Percentiles rank a stretch among this genome's conserved stretches.
Conservation (phyloP, 2,797 vertebrate genomes). For the Melanotaenia pygmaea region DNA sequence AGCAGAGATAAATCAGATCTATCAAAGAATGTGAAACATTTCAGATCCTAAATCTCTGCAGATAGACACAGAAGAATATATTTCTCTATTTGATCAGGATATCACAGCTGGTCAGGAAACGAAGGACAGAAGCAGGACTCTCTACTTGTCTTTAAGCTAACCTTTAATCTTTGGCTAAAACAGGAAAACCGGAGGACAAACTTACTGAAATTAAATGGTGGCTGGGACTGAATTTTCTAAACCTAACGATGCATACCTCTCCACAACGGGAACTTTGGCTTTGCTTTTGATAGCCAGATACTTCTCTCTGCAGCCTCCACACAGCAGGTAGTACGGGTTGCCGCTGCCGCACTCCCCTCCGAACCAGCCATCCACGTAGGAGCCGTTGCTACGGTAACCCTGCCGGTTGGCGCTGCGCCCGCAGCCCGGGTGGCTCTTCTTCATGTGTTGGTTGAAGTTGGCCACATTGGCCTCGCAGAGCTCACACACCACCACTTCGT, state of each 20-base stretch:
- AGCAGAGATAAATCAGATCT: too few species aligned
- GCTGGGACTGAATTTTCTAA: too few species aligned
- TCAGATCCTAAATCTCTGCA: too few species aligned
- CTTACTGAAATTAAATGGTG: too few species aligned
- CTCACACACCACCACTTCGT: slow-evolving; percentile 96
- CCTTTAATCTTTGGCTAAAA: too few species aligned
- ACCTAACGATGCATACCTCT: slow-evolving; percentile 83
- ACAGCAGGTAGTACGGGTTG: slow-evolving; percentile 96
- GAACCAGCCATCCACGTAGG: slow-evolving; percentile 98
- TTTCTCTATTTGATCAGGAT: too few species aligned
- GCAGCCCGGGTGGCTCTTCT: slow-evolving; percentile 95
- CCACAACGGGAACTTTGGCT: slow-evolving; percentile 87
- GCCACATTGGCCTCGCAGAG: slow-evolving; percentile 94
- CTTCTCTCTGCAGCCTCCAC: slow-evolving; percentile 93
- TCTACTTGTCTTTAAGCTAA: too few species aligned
- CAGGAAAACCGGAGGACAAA: too few species aligned
- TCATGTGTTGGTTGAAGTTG: slow-evolving; percentile 99
- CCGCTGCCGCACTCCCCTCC: slow-evolving; percentile 97
- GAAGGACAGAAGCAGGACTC: too few species aligned
- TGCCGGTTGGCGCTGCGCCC: slow-evolving; percentile 96
- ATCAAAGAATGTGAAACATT: too few species aligned
- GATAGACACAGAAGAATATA: too few species aligned
- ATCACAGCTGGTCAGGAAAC: too few species aligned
- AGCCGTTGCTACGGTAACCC: slow-evolving; percentile 97
- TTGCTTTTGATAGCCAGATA: slow-evolving; percentile 94